Conservation (phyloP, 2,888 invertebrate genomes). For the Lasioglossum villosulum region DNA sequence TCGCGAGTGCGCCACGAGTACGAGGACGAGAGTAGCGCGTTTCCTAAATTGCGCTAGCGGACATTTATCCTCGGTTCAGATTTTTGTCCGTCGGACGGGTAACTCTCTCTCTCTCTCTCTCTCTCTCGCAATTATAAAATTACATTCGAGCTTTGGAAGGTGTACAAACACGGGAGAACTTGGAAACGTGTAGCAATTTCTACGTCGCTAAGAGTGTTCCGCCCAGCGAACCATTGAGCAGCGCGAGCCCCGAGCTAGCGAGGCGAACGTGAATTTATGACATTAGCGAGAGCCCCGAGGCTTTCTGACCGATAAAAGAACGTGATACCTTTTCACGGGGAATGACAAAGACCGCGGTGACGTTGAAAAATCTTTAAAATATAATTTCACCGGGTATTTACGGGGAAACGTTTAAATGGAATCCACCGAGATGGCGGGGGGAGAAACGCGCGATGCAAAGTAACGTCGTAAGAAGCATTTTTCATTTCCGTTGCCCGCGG, state of each 20-base stretch:
- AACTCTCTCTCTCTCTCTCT: neutral
- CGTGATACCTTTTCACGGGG: neutral
- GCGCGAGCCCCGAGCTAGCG: neutral
- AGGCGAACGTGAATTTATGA: slow-evolving; percentile 24
- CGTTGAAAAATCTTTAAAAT: slow-evolving; percentile 36
- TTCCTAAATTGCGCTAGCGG: neutral
- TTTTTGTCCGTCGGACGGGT: neutral
- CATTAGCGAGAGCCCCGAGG: slow-evolving; percentile 13
- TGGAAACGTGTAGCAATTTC: neutral
- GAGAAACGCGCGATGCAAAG: slow-evolving; percentile 2
- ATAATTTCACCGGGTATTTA: slow-evolving; percentile 44
- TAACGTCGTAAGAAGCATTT: slow-evolving; percentile 52
- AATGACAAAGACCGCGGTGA: neutral
- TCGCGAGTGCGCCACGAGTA: neutral
- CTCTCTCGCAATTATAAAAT: neutral
- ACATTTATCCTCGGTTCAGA: neutral
- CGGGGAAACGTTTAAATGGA: slow-evolving; percentile 45
- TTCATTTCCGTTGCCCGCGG: slow-evolving; percentile 45
- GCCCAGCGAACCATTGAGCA: neutral
- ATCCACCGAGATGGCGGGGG: neutral
- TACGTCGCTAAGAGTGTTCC: neutral
- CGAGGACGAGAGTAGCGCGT: neutral
- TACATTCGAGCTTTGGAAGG: neutral
- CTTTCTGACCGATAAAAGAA: neutral
- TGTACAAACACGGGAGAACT: neutral